Percentiles rank a stretch among this genome's conserved stretches.
These are phyloP conservation scores for Stigmatopora argus DNA, from an alignment of 2,113 vertebrate species.

Conservation along the genomic window DNA sequence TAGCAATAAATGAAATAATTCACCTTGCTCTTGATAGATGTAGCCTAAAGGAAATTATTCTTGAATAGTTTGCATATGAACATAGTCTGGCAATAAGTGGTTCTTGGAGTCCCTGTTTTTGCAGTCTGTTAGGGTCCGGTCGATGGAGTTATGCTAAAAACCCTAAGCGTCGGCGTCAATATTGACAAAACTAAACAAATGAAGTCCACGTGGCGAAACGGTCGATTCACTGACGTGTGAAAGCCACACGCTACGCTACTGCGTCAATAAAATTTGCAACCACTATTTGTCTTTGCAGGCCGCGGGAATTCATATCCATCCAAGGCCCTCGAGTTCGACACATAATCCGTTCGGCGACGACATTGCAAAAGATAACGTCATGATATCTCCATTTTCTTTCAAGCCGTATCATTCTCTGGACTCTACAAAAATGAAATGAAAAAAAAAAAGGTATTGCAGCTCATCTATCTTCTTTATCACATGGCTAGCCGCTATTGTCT, in stretches of 20 bases:
- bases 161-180: too few relatives aligned
- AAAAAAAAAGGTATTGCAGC: constrained; percentile 1
- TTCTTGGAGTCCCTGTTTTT: not conserved
- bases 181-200: too few relatives aligned
- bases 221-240: too few relatives aligned
- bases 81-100: not conserved
- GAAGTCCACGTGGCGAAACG: too few relatives aligned
- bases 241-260: too few relatives aligned
- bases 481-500: constrained; percentile 13
- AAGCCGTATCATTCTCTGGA: not conserved
- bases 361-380: too few relatives aligned
- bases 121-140: not conserved
- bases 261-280: too few relatives aligned
- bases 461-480: constrained; percentile 28
- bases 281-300: too few relatives aligned
- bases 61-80: not conserved
- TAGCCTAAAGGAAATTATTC: not conserved
- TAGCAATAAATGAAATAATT: not conserved
- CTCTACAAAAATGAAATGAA: constrained; percentile 2
- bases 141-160: not conserved
- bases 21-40: not conserved
- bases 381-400: not conserved
- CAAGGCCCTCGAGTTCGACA: too few relatives aligned
- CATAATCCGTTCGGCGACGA: not conserved
- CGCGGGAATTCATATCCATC: too few relatives aligned